These are phyloP conservation scores for Ectemnius cavifrons DNA, from an alignment of 2,888 invertebrate genomes.

Conservation along the genomic window DNA sequence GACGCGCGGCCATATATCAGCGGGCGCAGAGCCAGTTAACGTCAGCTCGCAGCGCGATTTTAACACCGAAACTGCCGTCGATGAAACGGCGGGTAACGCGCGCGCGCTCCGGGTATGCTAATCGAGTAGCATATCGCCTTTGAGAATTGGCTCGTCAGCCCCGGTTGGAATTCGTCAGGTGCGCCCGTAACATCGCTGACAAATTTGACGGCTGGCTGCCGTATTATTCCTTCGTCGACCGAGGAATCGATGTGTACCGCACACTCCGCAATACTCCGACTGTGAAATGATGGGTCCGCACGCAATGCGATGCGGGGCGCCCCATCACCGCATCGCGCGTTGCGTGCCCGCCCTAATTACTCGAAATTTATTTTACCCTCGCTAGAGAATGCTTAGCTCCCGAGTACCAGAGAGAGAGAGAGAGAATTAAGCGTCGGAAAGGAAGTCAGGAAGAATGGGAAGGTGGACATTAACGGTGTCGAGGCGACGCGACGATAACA, in stretches of 20 bases:
- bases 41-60: slow-evolving; percentile 44
- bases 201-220: slow-evolving; percentile 53
- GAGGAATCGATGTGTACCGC: not conserved
- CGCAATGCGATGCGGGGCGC: too few species aligned
- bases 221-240: not conserved
- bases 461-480: not conserved
- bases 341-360: too few species aligned
- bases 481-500: slow-evolving; percentile 5
- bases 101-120: slow-evolving; percentile 55
- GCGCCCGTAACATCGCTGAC: slow-evolving; percentile 49
- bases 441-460: too few species aligned
- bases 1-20: slow-evolving; percentile 46
- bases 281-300: too few species aligned
- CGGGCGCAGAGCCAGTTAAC: slow-evolving; percentile 51
- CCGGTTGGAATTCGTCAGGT: slow-evolving; percentile 53
- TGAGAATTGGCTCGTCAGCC: slow-evolving; percentile 38
- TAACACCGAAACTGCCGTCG: slow-evolving; percentile 43
- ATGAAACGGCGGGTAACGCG: slow-evolving; percentile 50
- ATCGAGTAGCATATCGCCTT: slow-evolving; percentile 42
- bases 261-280: too few species aligned
- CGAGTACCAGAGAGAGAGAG: too few species aligned
- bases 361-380: too few species aligned
- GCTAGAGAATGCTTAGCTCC: too few species aligned
- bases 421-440: too few species aligned
- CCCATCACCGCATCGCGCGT: too few species aligned